These are phyloP conservation scores for Aphelenchoides besseyi DNA, from an alignment of 1,140 invertebrate genomes.

Conservation along the genomic window DNA sequence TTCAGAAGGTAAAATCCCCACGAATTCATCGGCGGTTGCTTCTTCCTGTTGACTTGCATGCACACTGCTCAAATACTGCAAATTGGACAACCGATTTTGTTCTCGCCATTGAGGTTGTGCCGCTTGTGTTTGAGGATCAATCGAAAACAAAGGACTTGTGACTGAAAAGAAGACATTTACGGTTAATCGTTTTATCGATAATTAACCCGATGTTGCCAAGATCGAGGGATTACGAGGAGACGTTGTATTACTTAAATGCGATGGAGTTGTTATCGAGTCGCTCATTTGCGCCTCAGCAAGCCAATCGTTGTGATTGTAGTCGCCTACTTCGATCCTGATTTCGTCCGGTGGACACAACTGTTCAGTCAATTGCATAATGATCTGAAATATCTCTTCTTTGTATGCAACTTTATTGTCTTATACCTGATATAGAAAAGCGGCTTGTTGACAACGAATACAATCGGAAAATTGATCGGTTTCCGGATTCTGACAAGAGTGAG, in stretches of 20 bases:
- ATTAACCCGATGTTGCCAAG: conserved; percentile 3
- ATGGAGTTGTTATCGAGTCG: conserved; percentile 41
- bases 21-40: conserved; percentile 69
- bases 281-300: conserved; percentile 37
- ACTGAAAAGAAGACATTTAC: background rate
- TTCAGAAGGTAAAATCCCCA: conserved; percentile 78
- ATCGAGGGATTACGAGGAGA: conserved; percentile 41
- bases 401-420: conserved; percentile 3
- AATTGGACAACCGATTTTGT: background rate
- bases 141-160: conserved; percentile 20
- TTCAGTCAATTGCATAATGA: conserved; percentile 60
- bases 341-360: conserved; percentile 67
- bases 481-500: conserved; percentile 70
- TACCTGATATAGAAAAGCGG: conserved; percentile 89
- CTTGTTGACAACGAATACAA: conserved; percentile 85
- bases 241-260: conserved; percentile 41
- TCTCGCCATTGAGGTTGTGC: background rate
- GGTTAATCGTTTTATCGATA: background rate
- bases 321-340: conserved; percentile 57
- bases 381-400: conserved; percentile 26
- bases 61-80: conserved; percentile 65
- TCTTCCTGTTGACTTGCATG: conserved; percentile 87
- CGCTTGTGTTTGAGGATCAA: conserved; percentile 5
- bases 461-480: conserved; percentile 67
- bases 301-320: conserved; percentile 35